A percentile compares a stretch with the other conserved stretches of the same genome.
These are phyloP conservation scores for Pocillopora meandrina DNA, from an alignment of 92 coral and sea anemone genomes.

Conservation along the genomic window DNA sequence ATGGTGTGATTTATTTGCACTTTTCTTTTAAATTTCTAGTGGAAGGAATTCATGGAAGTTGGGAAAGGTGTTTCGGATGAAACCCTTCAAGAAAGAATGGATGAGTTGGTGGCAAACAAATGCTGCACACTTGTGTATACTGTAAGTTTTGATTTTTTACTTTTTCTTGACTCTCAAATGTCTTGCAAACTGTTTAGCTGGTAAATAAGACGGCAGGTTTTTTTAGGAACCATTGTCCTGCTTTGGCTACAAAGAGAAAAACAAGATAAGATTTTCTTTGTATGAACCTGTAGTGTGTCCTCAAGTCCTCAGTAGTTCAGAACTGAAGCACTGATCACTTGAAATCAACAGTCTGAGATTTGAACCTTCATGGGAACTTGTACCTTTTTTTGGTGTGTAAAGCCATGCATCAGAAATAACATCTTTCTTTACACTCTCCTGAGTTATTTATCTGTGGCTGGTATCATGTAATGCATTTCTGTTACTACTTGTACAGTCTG, in stretches of 20 bases:
- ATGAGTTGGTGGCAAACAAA: slow-evolving; percentile 65
- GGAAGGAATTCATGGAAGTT: slow-evolving; percentile 88
- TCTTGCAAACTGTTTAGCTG: too few species aligned
- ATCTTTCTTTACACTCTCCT: background rate
- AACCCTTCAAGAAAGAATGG: slow-evolving; percentile 68
- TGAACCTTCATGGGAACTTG: too few species aligned
- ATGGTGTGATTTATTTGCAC: background rate
- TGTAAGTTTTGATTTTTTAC: slow-evolving; percentile 55
- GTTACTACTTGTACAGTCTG: slow-evolving; percentile 65
- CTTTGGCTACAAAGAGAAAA: too few species aligned
- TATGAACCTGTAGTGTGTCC: too few species aligned
- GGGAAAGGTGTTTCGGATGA: slow-evolving; percentile 74
- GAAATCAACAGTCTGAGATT: too few species aligned
- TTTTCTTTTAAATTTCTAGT: slow-evolving; percentile 46
- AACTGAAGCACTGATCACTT: background rate
- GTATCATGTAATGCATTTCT: too few species aligned
- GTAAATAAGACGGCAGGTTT: too few species aligned
- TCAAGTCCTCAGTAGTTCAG: too few species aligned
- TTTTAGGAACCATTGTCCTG: too few species aligned
- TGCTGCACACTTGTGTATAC: slow-evolving; percentile 96
- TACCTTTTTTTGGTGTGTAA: background rate
- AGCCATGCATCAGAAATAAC: background rate
- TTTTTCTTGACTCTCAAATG: too few species aligned
- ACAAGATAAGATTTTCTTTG: too few species aligned
- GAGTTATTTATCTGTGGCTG: too few species aligned